Base-by-base conservation (phyloP, 2,888 invertebrate genomes). In the Flexamia atlantica region DNA sequence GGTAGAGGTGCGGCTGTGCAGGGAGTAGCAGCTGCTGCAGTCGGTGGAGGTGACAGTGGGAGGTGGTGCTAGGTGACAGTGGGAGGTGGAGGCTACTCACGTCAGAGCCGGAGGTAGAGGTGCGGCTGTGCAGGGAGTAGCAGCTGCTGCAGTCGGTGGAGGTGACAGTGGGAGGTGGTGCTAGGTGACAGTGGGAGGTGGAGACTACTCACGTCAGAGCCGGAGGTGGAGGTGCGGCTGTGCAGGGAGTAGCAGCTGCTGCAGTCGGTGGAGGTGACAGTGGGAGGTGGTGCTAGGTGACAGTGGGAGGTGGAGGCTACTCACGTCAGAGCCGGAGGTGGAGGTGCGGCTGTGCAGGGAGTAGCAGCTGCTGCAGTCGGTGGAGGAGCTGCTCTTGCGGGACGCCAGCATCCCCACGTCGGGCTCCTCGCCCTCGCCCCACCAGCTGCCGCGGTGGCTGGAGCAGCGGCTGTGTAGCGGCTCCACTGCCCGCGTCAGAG, bases 361-460 rank as follows among this genome's bases (percentile, higher is more conserved):
- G 46, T 93, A 89, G 88, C 93, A 91, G 7, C 91, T 91, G 2
- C 91, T 93, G 46, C 93, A 93, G 85, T 93, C 93, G 5, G 93
- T 93, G 0, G 93, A 93, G 60, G 93, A 93, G 86, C 93, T 93
- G 88, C 92, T 93, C 89, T 93, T 92, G 30, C 93, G 90, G 30
- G 93, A 93, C 17, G 92, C 91, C 85, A 92, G 87, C 46, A 91
- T 90, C 90, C 84, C 87, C 23, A 85, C 81, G 81, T 87, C 88
- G 25, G 86, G 83, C 88, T 89, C 88, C 9, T 88, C 86, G 46
- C 89, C 89, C 68, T 90, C 90, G 46, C 86, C 86, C 88, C 88
- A 88, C 85, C 85, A 60, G 86, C 86, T 82, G 86, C 86, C 86
- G 84, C 85, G 76, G 85, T 87, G 85, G 84, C 74, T 40, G 79